Evolutionary conservation across 2,888 invertebrate species (phyloP), one percentile per base, ranked within the genome.

Genomic region (Frankliniella intonsa): DNA sequence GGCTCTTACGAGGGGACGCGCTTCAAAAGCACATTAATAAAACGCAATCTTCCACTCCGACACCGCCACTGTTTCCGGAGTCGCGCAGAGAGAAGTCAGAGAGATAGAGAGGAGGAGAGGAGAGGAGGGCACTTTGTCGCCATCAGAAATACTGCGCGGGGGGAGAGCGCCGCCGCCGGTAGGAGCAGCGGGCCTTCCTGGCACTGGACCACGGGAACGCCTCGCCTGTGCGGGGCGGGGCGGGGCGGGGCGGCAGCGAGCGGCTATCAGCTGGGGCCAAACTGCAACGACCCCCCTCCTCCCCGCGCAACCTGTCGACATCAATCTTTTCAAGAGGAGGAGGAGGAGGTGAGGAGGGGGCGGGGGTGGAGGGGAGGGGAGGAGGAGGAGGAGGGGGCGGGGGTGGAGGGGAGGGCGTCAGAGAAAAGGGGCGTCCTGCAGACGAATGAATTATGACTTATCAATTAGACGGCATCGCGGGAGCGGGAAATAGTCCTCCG

Each of bases 401-500:
- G 5, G 38, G 38, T 3, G n/a, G n/a, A n/a, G n/a, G n/a, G n/a
- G n/a, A n/a, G n/a, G 62, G 7, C 38, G 38, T 38, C 3, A 2
- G 38, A 5, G 62, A 17, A n/a, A 0, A 62, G n/a, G 62, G n/a
- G 62, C 19, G 7, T 19, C 12, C 11, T 19, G 17, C 62, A 62
- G 19, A 17, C n/a, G 69, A 76, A 76, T 76, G 69, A 76, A 25
- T 76, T 76, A 76, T 76, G 69, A 76, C 69, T 76, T 76, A 76
- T 76, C 69, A 76, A 76, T 76, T 76, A 76, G 55, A 19, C 22
- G 69, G 25, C 25, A 12, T 3, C 22, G 19, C 69, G 10, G 69
- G 19, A n/a, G 69, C n/a, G 69, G 69, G 69, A n/a, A 69, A 69
- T 25, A 12, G 69, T 76, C 69, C 69, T 9, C 69, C 10, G 69